phyloP scores from a whole-genome alignment of 2,888 invertebrate species.

The Amblyteles armatorius region DNA sequence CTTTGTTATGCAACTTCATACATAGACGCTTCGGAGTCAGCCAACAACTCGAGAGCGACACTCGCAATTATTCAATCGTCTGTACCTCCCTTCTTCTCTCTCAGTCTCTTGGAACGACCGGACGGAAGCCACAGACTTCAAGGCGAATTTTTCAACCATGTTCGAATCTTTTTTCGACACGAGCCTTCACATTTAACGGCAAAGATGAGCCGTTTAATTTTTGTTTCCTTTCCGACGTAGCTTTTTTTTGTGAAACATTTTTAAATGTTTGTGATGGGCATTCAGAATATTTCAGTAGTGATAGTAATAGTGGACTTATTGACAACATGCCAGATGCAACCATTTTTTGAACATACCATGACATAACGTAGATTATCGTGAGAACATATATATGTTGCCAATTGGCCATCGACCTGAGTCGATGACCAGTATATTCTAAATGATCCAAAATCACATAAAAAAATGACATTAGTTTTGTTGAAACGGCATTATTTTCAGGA shows the following conservation, averaged over 20 bases:
- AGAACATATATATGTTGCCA: too few species aligned
- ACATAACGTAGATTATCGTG: too few species aligned
- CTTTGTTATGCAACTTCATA: constrained; percentile 61
- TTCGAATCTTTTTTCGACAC: not conserved
- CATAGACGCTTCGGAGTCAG: constrained; percentile 47
- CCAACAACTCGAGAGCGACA: constrained; percentile 60
- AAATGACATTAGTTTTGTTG: too few species aligned
- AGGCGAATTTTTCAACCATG: not conserved
- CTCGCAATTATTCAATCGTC: constrained; percentile 63
- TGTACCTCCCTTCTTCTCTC: constrained; percentile 24
- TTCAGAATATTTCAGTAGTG: too few species aligned
- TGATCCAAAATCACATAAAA: too few species aligned
- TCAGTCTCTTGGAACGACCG: constrained; percentile 23
- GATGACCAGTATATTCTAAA: too few species aligned
- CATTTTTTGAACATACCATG: too few species aligned
- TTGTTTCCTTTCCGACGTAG: not conserved
- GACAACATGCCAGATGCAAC: too few species aligned
- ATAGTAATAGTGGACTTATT: too few species aligned
- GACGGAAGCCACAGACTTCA: not conserved
- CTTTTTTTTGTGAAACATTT: not conserved
- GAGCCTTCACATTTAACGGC: not conserved
- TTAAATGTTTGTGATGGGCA: not conserved
- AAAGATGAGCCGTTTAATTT: not conserved
- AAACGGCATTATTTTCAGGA: too few species aligned
- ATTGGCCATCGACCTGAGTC: too few species aligned